Percentiles rank a stretch among this genome's conserved stretches.
Conservation (phyloP, 2,888 invertebrate species). For the Corbicula japonica region DNA sequence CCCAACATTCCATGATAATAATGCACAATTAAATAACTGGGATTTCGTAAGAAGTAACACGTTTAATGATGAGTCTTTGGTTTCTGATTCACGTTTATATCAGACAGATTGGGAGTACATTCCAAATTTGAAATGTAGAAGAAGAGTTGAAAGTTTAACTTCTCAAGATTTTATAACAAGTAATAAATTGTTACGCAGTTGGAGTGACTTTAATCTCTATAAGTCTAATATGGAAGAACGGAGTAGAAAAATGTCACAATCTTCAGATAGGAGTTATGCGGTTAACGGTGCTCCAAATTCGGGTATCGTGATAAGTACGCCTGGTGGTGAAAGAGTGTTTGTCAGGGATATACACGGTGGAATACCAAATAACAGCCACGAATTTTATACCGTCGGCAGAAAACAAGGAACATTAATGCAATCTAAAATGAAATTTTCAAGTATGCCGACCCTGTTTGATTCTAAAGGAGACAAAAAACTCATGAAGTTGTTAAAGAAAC, state of each 20-base stretch:
- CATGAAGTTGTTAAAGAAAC: constrained; percentile 76
- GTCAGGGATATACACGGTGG: constrained; percentile 61
- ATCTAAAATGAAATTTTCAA: constrained; percentile 74
- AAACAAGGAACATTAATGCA: constrained; percentile 68
- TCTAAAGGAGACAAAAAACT: constrained; percentile 76
- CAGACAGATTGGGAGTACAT: constrained; percentile 37
- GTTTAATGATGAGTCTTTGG: constrained; percentile 32
- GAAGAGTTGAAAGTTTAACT: constrained; percentile 11
- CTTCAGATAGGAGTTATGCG: constrained; percentile 36
- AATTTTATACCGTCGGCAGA: constrained; percentile 62
- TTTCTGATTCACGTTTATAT: no score
- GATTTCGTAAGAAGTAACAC: constrained; percentile 61
- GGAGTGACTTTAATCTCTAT: constrained; percentile 61
- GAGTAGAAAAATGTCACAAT: constrained; percentile 26
- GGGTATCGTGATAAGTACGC: constrained; percentile 65
- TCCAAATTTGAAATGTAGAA: constrained; percentile 28
- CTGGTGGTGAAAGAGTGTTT: constrained; percentile 66
- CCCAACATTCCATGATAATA: constrained; percentile 38
- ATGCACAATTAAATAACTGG: constrained; percentile 44
- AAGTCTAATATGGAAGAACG: constrained; percentile 58
- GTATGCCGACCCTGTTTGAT: constrained; percentile 78
- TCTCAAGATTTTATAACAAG: constrained; percentile 10
- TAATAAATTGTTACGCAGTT: constrained; percentile 55
- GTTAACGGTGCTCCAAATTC: constrained; percentile 56
- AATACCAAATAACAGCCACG: constrained; percentile 31